Conservation (phyloP, 2,888 invertebrate species). For the Meganola albula region DNA sequence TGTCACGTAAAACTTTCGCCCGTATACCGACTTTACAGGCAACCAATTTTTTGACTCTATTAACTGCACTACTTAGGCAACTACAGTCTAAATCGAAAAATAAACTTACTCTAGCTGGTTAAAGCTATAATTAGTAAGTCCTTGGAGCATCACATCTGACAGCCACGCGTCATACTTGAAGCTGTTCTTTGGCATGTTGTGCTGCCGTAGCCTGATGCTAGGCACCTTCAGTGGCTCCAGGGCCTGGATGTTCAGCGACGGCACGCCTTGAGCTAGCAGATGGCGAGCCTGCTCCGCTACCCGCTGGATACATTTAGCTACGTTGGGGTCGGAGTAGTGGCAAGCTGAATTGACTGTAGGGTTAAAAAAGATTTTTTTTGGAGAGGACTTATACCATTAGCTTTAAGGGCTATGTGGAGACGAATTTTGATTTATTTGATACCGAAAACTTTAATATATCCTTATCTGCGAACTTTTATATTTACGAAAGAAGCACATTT, state of each 20-base stretch:
- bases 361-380: no score
- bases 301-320: conserved; percentile 74
- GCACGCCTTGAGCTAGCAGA: conserved; percentile 75
- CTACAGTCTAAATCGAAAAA: no score
- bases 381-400: no score
- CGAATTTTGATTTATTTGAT: no score
- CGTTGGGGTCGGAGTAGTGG: conserved; percentile 76
- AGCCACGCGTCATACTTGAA: conserved; percentile 76
- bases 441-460: no score
- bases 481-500: no score
- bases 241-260: conserved; percentile 76
- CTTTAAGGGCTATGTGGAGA: no score
- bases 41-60: no score
- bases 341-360: conserved; percentile 53
- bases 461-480: no score
- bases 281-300: conserved; percentile 72
- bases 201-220: conserved; percentile 77
- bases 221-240: conserved; percentile 79
- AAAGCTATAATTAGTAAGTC: conserved; percentile 70
- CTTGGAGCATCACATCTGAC: conserved; percentile 61
- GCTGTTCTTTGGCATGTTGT: conserved; percentile 59
- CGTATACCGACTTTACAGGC: no score
- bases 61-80: no score
- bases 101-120: conserved; percentile 72
- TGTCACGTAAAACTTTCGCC: no score